A percentile compares a stretch with the other conserved stretches of the same genome.
These are phyloP conservation scores for Periophthalmodon schlosseri DNA, from an alignment of 2,113 vertebrate species.

Conservation along the genomic window DNA sequence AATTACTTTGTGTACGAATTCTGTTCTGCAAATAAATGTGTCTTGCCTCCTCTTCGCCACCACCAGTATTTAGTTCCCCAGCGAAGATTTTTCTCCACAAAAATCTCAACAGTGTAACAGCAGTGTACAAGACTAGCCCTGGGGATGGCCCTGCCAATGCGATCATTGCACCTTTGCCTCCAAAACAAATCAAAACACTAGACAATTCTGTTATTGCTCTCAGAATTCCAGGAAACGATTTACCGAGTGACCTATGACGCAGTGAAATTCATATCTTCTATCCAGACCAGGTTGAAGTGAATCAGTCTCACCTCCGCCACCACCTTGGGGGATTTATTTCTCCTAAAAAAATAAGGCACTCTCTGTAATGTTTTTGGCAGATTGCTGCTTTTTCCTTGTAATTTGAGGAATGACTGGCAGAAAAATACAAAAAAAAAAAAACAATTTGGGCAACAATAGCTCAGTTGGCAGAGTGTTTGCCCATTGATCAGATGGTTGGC, in stretches of 20 bases:
- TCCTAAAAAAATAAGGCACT: conserved; percentile 2
- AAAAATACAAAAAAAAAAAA: background rate
- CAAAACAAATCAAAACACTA: background rate
- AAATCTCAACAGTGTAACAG: background rate
- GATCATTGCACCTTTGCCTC: background rate
- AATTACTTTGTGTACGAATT: too few relatives aligned
- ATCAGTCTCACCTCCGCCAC: conserved; percentile 16
- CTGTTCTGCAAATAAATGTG: too few relatives aligned
- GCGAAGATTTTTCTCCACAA: too few relatives aligned
- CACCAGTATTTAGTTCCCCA: too few relatives aligned
- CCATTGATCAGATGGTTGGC: too few relatives aligned
- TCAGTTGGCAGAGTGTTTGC: too few relatives aligned
- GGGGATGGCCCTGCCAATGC: background rate
- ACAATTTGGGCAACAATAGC: too few relatives aligned
- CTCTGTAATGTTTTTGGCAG: background rate
- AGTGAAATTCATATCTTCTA: conserved; percentile 1
- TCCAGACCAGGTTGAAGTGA: conserved; percentile 9
- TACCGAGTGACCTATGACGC: background rate
- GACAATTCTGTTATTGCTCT: background rate
- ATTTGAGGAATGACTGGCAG: background rate
- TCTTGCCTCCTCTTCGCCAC: too few relatives aligned
- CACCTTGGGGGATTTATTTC: conserved; percentile 9
- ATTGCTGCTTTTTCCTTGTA: background rate
- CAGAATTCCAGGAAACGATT: background rate
- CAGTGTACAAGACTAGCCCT: background rate